A percentile compares a stretch with the other conserved stretches of the same genome.
phyloP scores from a whole-genome alignment of 2,888 invertebrate species.

The Pseudoips prasinana region DNA sequence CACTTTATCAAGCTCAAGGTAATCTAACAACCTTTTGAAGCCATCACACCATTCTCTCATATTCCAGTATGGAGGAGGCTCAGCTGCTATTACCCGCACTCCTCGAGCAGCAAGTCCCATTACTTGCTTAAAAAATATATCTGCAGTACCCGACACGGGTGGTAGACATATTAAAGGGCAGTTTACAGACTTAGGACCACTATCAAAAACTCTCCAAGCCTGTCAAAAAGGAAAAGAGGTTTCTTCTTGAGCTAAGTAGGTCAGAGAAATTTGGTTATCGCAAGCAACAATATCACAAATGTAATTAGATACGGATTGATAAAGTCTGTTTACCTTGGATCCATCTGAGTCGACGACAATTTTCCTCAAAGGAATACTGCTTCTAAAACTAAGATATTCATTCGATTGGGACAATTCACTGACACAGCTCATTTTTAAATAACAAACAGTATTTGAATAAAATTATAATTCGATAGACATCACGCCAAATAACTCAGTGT shows the following conservation, averaged over 20 bases:
- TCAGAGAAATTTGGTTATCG: conserved; percentile 1
- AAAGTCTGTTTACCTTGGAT: conserved; percentile 84
- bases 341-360: conserved; percentile 90
- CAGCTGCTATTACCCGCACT: conserved; percentile 91
- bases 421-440: conserved; percentile 81
- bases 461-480: no score
- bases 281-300: conserved; percentile 1
- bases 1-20: conserved; percentile 89
- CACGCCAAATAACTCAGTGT: no score
- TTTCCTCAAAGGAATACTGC: conserved; percentile 88
- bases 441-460: no score
- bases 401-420: conserved; percentile 88
- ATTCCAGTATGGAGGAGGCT: conserved; percentile 94
- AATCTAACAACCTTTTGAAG: conserved; percentile 90
- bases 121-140: conserved; percentile 92
- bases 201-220: conserved; percentile 94
- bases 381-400: conserved; percentile 90
- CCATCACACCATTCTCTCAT: conserved; percentile 94
- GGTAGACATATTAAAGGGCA: conserved; percentile 93
- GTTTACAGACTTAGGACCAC: conserved; percentile 89
- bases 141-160: conserved; percentile 94
- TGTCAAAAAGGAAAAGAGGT: conserved; percentile 40
- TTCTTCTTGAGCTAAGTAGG: no score
- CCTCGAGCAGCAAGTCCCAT: conserved; percentile 90
- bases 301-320: conserved; percentile 4